phyloP scores from a whole-genome alignment of 2,797 vertebrate species.

The Toxotes lorentzi region DNA sequence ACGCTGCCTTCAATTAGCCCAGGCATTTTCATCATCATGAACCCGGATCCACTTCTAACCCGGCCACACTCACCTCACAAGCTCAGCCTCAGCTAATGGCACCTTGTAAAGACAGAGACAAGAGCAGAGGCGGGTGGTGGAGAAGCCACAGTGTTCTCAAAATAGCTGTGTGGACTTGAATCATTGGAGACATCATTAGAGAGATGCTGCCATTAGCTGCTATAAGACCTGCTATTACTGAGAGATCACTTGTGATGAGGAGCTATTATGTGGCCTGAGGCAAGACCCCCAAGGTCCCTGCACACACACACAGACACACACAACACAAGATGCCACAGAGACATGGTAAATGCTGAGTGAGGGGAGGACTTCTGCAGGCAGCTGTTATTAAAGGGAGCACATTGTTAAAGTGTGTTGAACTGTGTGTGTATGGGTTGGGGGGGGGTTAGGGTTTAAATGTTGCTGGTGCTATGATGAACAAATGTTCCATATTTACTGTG shows the following conservation, averaged over 20 bases:
- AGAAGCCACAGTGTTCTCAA: constrained; percentile 33
- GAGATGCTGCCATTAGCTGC: constrained; percentile 61
- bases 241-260: constrained; percentile 51
- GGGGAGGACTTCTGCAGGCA: constrained; percentile 37
- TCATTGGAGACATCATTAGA: constrained; percentile 71
- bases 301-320: constrained; percentile 35
- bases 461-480: constrained; percentile 1
- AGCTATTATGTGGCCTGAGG: constrained; percentile 68
- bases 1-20: constrained; percentile 59
- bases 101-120: constrained; percentile 62
- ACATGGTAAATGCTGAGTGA: constrained; percentile 40
- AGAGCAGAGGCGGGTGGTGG: constrained; percentile 31
- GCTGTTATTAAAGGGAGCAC: constrained; percentile 54
- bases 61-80: constrained; percentile 40
- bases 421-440: constrained; percentile 1
- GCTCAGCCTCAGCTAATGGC: constrained; percentile 56
- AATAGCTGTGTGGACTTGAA: constrained; percentile 57
- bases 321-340: constrained; percentile 39
- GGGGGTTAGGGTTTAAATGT: neutral
- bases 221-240: constrained; percentile 66
- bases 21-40: constrained; percentile 48
- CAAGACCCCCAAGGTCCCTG: constrained; percentile 60
- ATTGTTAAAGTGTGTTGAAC: constrained; percentile 26
- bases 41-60: constrained; percentile 53
- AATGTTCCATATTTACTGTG: constrained; percentile 22